These are phyloP conservation scores for Cairina moschata DNA, from an alignment of 2,113 vertebrate species.

Conservation along the genomic window DNA sequence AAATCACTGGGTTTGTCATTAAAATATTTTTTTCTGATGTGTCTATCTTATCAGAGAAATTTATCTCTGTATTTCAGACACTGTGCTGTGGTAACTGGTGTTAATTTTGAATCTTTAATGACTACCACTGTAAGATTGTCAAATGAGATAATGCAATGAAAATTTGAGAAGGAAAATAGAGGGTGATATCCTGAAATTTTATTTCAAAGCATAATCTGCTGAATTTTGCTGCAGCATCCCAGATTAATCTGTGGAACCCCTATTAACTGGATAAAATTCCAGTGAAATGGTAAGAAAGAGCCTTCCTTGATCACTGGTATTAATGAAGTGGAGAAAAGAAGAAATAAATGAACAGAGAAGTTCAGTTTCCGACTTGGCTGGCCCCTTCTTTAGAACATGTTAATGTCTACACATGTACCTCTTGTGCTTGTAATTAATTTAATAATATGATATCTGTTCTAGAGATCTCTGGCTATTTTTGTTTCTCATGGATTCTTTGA, in stretches of 20 bases:
- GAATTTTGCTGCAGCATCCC: background rate
- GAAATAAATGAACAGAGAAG: background rate
- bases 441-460: background rate
- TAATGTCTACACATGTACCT: background rate
- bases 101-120: background rate
- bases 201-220: background rate
- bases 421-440: background rate
- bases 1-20: background rate
- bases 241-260: background rate
- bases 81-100: background rate
- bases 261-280: background rate
- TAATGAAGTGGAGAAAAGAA: background rate
- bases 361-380: rapidly evolving
- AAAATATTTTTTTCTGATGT: background rate
- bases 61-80: background rate
- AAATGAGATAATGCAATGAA: background rate
- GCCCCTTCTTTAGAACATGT: background rate
- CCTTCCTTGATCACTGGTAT: background rate
- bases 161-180: background rate
- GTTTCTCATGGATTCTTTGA: background rate
- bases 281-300: background rate
- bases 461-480: background rate
- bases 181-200: background rate
- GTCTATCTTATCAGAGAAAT: background rate
- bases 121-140: background rate